Base-by-base conservation (phyloP, 2,888 invertebrate species). In the Carcina quercana region DNA sequence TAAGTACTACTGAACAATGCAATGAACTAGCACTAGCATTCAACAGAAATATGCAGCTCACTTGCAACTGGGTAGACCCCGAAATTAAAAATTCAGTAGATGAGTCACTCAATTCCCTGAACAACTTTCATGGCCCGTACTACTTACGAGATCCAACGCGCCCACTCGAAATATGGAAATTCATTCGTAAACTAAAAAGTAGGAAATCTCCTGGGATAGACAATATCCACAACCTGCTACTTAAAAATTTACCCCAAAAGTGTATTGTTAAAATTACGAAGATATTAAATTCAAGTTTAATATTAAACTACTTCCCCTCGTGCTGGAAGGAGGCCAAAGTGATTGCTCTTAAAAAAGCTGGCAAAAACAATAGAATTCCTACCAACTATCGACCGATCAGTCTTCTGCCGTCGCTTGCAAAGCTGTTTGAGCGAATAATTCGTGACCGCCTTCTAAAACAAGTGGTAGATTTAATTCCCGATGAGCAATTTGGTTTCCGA, bases 401-500 rank as follows among this genome's bases (percentile, higher is more conserved):
- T 15, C n/a, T 42, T 11, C 14, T 42, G 10, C 28, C 34, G 1
- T 19, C 31, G 3, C 7, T 38, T 2, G 32, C 36, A 12, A 37
- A 38, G 15, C 12, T 38, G 6, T 32, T 41, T 15, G 41, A 41
- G 15, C 28, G 19, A 3, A 13, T 38, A 3, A 34, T 41, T 10
- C 3, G 21, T 6, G 12, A 19, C 4, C 34, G 35, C 1, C 10
- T 41, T 5, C 15, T 22, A 8, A 14, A 6, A 1, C n/a, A 15
- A 2, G 14, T 27, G 1, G 15, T 28, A 2, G 7, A 32, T 10
- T 1, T 24, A 11, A 1, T 37, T 3, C 22, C 24, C 8, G 5
- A 34, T 15, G 36, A 38, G 24, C 37, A 38, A 28, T 42, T 38
- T 30, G 41, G 41, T 2, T 42, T 42, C 24, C 25, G 38, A 1